These are phyloP conservation scores for Pristionchus japonicus DNA, from an alignment of 2,888 invertebrate genomes.

Conservation along the genomic window DNA sequence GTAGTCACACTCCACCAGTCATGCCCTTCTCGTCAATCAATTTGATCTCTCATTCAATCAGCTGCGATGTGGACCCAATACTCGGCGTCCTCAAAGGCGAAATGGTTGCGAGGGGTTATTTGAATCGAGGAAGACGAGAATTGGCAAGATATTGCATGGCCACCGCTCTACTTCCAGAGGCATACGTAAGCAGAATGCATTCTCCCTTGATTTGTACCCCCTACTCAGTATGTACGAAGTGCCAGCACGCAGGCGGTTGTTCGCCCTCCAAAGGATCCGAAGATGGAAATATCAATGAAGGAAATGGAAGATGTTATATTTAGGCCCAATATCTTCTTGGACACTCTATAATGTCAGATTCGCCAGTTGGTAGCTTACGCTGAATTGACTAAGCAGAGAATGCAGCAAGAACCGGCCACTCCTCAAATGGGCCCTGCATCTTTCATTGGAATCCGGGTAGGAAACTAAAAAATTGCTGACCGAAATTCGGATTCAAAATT, in stretches of 20 bases:
- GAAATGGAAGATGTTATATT: no score
- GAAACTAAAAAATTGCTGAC: background rate
- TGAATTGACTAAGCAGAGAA: background rate
- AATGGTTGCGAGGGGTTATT: background rate
- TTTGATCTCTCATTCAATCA: no score
- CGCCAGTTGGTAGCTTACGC: background rate
- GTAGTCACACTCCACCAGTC: no score
- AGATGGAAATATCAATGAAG: no score
- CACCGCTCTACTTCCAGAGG: background rate
- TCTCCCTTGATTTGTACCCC: no score
- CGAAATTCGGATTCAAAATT: background rate
- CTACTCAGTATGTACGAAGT: no score
- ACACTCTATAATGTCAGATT: no score
- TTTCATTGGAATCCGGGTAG: background rate
- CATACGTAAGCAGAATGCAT: background rate
- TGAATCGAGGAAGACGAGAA: background rate
- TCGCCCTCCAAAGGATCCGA: no score
- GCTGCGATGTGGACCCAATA: background rate
- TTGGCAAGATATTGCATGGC: background rate
- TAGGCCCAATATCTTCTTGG: no score
- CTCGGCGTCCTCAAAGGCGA: background rate
- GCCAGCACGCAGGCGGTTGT: no score
- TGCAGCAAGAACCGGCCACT: background rate
- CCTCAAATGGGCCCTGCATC: background rate
- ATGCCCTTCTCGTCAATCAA: no score